phyloP scores from a whole-genome alignment of 2,113 vertebrate genomes.

The Amazona guildingii region DNA sequence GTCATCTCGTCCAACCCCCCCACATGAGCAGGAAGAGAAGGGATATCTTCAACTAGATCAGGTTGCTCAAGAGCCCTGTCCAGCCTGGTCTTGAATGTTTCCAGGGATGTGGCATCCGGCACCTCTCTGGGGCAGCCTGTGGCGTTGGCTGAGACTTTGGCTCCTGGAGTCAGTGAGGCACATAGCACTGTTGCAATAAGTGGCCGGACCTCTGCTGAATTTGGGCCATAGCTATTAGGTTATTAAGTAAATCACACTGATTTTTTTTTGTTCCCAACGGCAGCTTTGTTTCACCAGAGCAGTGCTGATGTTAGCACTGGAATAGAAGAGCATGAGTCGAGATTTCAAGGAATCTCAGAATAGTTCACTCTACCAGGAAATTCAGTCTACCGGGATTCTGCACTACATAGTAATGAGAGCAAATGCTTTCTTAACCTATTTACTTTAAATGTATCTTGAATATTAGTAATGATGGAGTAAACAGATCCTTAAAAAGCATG shows the following conservation, averaged over 20 bases:
- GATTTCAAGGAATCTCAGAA: constrained; percentile 28
- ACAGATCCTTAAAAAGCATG: constrained; percentile 6
- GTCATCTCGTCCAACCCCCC: neutral
- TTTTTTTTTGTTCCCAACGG: neutral
- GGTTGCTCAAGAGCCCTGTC: neutral
- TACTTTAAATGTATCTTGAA: constrained; percentile 50
- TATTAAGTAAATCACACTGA: neutral
- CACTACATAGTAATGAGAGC: neutral
- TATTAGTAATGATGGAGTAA: constrained; percentile 36
- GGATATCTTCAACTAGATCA: neutral
- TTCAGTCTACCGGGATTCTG: neutral
- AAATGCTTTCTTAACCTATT: constrained; percentile 56
- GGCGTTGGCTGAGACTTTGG: neutral
- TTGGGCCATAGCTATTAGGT: neutral
- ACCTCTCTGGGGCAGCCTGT: neutral
- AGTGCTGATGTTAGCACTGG: neutral
- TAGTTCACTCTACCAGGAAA: constrained; percentile 2
- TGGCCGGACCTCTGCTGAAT: neutral
- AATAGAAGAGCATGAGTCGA: fast-evolving
- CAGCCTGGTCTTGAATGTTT: neutral
- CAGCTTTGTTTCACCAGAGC: neutral
- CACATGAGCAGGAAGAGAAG: neutral
- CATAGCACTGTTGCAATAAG: neutral
- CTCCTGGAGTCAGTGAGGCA: neutral
- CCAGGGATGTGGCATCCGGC: neutral